Percentiles rank a stretch among this genome's conserved stretches.
phyloP scores from a whole-genome alignment of 1,140 invertebrate species.

The Drosophila lowei region DNA sequence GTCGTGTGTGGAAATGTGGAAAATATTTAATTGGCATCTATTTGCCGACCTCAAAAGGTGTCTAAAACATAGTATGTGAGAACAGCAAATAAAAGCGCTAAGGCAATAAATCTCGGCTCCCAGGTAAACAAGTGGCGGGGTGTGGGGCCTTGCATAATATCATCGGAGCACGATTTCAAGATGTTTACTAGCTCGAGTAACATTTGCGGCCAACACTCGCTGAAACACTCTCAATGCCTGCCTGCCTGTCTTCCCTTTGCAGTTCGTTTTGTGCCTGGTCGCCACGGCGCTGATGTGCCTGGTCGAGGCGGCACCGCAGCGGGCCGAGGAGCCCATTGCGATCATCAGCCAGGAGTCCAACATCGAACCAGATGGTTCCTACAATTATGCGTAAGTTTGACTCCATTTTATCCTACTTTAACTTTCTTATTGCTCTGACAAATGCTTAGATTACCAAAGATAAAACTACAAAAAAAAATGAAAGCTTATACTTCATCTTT shows the following conservation, averaged over 20 bases:
- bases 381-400: conserved; percentile 84
- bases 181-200: conserved; percentile 42
- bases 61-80: conserved; percentile 46
- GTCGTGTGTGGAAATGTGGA: conserved; percentile 49
- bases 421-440: too few relatives aligned
- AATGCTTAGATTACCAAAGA: too few relatives aligned
- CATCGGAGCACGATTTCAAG: conserved; percentile 40
- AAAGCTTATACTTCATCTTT: too few relatives aligned
- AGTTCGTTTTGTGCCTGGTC: conserved; percentile 71
- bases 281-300: conserved; percentile 64
- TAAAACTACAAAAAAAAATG: too few relatives aligned
- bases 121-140: not conserved
- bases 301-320: conserved; percentile 83
- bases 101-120: conserved; percentile 42
- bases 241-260: conserved; percentile 41
- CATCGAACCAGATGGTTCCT: conserved; percentile 87
- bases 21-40: conserved; percentile 72
- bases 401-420: not conserved
- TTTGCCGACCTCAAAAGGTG: conserved; percentile 67
- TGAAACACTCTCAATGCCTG: conserved; percentile 6
- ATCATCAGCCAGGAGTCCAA: conserved; percentile 88
- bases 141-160: conserved; percentile 30
- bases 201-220: conserved; percentile 26
- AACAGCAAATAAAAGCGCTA: conserved; percentile 47
- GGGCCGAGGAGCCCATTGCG: conserved; percentile 84